phyloP scores from a whole-genome alignment of 2,888 invertebrate genomes.

The Himalopsyche tibetana region DNA sequence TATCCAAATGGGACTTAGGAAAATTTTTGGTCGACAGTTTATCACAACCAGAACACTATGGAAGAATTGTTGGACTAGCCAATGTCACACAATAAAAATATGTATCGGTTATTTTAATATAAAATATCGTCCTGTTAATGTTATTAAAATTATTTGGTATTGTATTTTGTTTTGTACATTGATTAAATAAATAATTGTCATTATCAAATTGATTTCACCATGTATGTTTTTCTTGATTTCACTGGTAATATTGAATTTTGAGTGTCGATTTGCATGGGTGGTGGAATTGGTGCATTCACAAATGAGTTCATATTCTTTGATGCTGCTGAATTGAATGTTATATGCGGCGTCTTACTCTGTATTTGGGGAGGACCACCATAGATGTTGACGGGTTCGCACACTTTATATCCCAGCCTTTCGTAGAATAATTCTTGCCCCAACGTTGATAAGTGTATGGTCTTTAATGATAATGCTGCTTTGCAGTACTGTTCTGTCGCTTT shows the following conservation, averaged over 20 bases:
- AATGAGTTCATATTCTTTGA: slow-evolving; percentile 18
- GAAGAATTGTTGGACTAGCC: slow-evolving; percentile 81
- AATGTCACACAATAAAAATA: slow-evolving; percentile 66
- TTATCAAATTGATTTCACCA: slow-evolving; percentile 68
- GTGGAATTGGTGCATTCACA: slow-evolving; percentile 69
- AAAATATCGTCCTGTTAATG: slow-evolving; percentile 56
- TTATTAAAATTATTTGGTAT: neutral
- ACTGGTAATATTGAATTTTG: slow-evolving; percentile 63
- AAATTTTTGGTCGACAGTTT: slow-evolving; percentile 85
- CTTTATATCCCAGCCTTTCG: slow-evolving; percentile 82
- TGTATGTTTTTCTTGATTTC: slow-evolving; percentile 70
- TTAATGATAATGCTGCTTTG: slow-evolving; percentile 78
- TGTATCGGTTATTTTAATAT: slow-evolving; percentile 32
- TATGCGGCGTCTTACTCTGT: slow-evolving; percentile 59
- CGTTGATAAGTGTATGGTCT: slow-evolving; percentile 82
- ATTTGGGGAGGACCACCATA: slow-evolving; percentile 75
- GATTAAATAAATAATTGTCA: slow-evolving; percentile 40
- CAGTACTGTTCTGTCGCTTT: slow-evolving; percentile 85
- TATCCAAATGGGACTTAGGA: slow-evolving; percentile 88
- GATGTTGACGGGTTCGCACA: slow-evolving; percentile 83
- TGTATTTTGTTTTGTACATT: slow-evolving; percentile 2
- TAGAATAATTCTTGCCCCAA: slow-evolving; percentile 87
- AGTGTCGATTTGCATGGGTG: slow-evolving; percentile 69
- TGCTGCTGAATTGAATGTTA: slow-evolving; percentile 28
- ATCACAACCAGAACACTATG: slow-evolving; percentile 82